Percentiles rank a stretch among this genome's conserved stretches.
Conservation (phyloP, 2,113 vertebrate genomes). For the Leucoraja erinaceus region DNA sequence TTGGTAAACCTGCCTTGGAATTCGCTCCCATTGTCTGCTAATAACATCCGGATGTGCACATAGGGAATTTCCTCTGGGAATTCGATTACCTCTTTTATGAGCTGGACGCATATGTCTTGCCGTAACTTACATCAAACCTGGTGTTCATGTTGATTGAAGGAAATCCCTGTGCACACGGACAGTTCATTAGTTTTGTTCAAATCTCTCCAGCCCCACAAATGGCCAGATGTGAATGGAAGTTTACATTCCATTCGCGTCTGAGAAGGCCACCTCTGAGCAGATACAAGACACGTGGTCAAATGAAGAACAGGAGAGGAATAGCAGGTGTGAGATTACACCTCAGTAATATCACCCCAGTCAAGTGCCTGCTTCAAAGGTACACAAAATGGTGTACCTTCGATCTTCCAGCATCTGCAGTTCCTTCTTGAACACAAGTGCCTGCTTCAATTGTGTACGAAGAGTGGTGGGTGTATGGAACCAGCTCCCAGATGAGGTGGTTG, state of each 20-base stretch:
- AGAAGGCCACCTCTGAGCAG: neutral
- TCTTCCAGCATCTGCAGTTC: too few relatives aligned
- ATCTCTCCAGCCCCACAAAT: neutral
- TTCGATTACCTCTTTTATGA: neutral
- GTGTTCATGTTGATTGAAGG: neutral
- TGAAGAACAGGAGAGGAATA: neutral
- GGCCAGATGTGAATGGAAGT: neutral
- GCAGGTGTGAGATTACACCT: neutral
- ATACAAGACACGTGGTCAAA: neutral
- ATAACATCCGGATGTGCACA: neutral
- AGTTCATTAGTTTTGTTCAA: neutral
- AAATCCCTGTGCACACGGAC: neutral
- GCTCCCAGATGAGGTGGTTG: too few relatives aligned
- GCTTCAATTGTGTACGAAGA: too few relatives aligned
- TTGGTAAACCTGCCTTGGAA: neutral
- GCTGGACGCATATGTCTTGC: neutral
- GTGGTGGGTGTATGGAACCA: too few relatives aligned
- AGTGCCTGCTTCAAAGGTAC: too few relatives aligned
- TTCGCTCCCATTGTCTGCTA: neutral
- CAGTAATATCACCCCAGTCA: too few relatives aligned
- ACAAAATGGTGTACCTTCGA: too few relatives aligned
- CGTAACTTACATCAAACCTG: neutral
- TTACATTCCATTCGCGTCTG: neutral
- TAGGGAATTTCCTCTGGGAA: neutral
- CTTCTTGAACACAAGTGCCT: too few relatives aligned